These are phyloP conservation scores for Chromis chromis DNA, from an alignment of 2,797 vertebrate species.

Conservation along the genomic window DNA sequence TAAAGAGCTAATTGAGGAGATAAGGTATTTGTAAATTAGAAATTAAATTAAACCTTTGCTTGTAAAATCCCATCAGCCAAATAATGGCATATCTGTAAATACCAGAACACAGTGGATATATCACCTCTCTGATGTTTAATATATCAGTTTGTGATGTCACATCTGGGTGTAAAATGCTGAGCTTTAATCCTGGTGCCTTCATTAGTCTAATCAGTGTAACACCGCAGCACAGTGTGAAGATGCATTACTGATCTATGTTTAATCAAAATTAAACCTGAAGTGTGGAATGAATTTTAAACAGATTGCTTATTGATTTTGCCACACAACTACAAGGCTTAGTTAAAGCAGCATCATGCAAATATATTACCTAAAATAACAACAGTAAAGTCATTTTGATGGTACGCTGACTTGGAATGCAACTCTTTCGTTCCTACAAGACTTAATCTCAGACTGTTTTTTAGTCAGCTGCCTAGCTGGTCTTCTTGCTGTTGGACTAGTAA, in stretches of 20 bases:
- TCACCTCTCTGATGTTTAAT: not conserved
- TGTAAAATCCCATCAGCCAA: not conserved
- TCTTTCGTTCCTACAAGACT: too few relatives aligned
- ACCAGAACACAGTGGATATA: not conserved
- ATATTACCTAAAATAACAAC: too few relatives aligned
- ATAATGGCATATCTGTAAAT: conserved; percentile 14
- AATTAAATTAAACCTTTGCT: conserved; percentile 53
- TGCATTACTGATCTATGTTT: not conserved
- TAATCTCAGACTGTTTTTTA: too few relatives aligned
- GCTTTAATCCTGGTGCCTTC: not conserved
- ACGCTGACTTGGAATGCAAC: too few relatives aligned
- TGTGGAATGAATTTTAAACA: not conserved
- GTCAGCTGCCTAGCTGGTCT: too few relatives aligned
- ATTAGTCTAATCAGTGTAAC: not conserved
- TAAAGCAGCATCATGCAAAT: too few relatives aligned
- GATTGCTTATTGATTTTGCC: not conserved
- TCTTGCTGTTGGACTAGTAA: too few relatives aligned
- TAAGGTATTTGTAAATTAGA: not conserved
- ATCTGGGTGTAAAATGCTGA: not conserved
- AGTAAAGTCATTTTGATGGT: too few relatives aligned
- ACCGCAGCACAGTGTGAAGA: not conserved
- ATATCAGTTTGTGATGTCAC: not conserved
- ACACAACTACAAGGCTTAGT: not conserved
- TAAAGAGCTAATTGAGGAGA: conserved; percentile 12
- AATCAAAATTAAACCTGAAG: not conserved